Conservation (phyloP, 1,140 invertebrate genomes). For the Scaptomyza hsui region DNA sequence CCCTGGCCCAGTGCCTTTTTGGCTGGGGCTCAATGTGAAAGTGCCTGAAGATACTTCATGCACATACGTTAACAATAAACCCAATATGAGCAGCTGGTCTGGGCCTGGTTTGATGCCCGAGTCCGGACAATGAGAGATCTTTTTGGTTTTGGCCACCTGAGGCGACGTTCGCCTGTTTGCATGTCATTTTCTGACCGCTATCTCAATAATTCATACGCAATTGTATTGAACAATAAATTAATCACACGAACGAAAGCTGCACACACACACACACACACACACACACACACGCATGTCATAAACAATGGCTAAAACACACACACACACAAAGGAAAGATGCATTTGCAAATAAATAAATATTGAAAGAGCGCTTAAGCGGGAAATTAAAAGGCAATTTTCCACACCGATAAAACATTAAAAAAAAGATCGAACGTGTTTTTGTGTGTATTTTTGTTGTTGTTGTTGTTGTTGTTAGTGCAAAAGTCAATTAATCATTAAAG, state of each 20-base stretch:
- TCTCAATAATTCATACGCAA: conserved; percentile 80
- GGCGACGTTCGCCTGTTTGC: conserved; percentile 64
- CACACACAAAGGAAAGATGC: not conserved
- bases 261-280: conserved; percentile 42
- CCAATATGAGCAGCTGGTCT: conserved; percentile 19
- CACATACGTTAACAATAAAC: conserved; percentile 39
- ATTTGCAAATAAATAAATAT: conserved; percentile 52
- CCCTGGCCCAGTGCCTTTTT: conserved; percentile 62
- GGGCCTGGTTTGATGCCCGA: not conserved
- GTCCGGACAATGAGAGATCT: conserved; percentile 35
- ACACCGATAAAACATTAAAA: conserved; percentile 48
- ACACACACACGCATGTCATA: conserved; percentile 42
- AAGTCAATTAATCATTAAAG: conserved; percentile 80
- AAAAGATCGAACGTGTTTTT: conserved; percentile 75
- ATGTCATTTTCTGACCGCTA: conserved; percentile 78
- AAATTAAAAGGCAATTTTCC: conserved; percentile 58
- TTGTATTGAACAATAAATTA: conserved; percentile 81
- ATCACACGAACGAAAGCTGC: conserved; percentile 71
- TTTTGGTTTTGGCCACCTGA: conserved; percentile 57
- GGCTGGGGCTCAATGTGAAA: conserved; percentile 58
- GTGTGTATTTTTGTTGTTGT: conserved; percentile 26
- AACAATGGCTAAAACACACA: conserved; percentile 39
- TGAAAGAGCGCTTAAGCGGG: conserved; percentile 36
- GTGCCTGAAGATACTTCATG: conserved; percentile 39
- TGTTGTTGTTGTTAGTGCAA: conserved; percentile 54